Percentiles rank a stretch among this genome's conserved stretches.
phyloP scores from a whole-genome alignment of 2,113 vertebrate species.

The Clarias gariepinus region DNA sequence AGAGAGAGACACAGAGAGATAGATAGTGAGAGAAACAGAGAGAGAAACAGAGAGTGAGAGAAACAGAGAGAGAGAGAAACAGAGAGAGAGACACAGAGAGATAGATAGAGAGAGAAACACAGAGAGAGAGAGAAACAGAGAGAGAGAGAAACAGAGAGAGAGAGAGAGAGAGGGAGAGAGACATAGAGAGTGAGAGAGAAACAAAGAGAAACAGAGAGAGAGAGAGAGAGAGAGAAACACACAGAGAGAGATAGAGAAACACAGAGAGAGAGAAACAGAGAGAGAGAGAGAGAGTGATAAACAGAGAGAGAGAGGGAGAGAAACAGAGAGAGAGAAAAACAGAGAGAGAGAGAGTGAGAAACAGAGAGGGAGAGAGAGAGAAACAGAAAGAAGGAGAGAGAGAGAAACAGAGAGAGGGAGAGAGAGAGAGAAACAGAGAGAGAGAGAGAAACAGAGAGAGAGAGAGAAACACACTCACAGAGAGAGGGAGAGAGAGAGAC shows the following conservation, averaged over 20 bases:
- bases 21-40: no score
- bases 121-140: constrained; percentile 15
- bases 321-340: no score
- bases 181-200: constrained; percentile 7
- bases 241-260: no score
- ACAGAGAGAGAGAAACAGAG: no score
- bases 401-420: background rate
- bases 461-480: no score
- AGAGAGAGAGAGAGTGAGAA: constrained; percentile 8
- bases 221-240: constrained; percentile 14
- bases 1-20: no score
- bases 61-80: background rate
- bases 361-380: background rate
- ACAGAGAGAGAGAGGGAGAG: constrained; percentile 9
- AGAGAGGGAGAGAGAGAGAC: no score
- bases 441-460: no score
- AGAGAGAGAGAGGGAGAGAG: constrained; percentile 17
- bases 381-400: constrained; percentile 1
- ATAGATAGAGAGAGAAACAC: no score
- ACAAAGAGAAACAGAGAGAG: no score
- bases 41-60: background rate
- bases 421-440: no score
- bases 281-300: constrained; percentile 14
- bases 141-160: constrained; percentile 11
- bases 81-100: constrained; percentile 11